Evolutionary conservation across 2,797 vertebrate genomes (phyloP), one percentile per base, ranked within the genome.

Genomic region (Sebastes aleutianus): DNA sequence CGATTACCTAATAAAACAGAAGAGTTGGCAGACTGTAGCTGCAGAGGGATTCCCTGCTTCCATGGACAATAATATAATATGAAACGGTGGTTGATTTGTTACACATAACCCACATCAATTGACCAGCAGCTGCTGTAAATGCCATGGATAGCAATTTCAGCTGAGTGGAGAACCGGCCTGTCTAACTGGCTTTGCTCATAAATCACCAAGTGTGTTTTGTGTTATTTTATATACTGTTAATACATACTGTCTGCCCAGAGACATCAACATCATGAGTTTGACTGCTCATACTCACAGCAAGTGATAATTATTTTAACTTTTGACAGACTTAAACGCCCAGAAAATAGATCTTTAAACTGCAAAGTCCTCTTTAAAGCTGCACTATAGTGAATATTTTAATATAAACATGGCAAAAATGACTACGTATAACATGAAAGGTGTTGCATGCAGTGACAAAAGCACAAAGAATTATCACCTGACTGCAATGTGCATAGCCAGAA

Each of bases 51-150:
- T 59, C 5, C 22, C 47, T 53, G 43, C 18, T 70, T 39, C 16
- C 20, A 14, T 26, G 18, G 26, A 62, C 39, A 64, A 16, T n/a
- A 64, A 63, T 39, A 36, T 66, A 53, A 43, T 70, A 62, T 73
- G 9, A 79, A 85, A 71, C 20, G 26, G 20, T 50, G 54, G 31
- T 77, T 87, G 79, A 84, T 85, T 77, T 84, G 54, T 78, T 82
- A 57, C 56, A 70, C 32, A 83, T 70, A 79, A 24, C 27, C 13
- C 39, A 36, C 12, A 32, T 61, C 53, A 57, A 53, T 47, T 3
- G 9, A 22, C 50, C 50, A 22, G 61, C 56, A 62, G 71, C 50
- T 34, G 53, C 59, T 87, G 59, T 43, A 43, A 43, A 62, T 84
- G 43, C 68, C 6, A 12, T 32, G 14, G 73, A 71, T 9, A 7